These are phyloP conservation scores for Anoplophora glabripennis DNA, from an alignment of 1,140 invertebrate species.

Conservation along the genomic window DNA sequence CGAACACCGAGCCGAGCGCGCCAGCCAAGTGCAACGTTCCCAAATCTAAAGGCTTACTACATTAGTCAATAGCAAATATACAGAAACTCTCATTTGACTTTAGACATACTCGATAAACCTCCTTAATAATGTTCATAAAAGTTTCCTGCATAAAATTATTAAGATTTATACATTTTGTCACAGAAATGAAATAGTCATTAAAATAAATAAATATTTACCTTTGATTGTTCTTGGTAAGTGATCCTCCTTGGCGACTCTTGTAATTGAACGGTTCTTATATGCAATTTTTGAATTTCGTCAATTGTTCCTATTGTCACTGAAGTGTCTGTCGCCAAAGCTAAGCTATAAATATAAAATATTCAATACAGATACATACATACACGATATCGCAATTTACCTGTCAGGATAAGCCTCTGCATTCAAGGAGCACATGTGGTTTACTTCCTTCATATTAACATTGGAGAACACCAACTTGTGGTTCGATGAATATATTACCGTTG, in stretches of 20 bases:
- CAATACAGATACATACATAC: too few species aligned
- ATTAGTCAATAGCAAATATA: too few species aligned
- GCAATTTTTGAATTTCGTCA: slow-evolving; percentile 97
- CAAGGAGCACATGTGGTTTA: slow-evolving; percentile 97
- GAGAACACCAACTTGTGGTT: slow-evolving; percentile 99
- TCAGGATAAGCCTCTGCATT: slow-evolving; percentile 94
- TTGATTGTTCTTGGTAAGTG: slow-evolving; percentile 90
- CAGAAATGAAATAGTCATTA: slow-evolving; percentile 4
- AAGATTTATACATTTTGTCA: too few species aligned
- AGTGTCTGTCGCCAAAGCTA: slow-evolving; percentile 91
- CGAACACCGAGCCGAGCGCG: too few species aligned
- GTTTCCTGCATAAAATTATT: too few species aligned
- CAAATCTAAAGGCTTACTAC: too few species aligned
- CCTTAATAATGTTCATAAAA: too few species aligned
- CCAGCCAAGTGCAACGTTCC: too few species aligned
- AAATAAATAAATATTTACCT: slow-evolving; percentile 56
- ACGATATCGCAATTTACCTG: too few species aligned
- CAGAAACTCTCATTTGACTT: too few species aligned
- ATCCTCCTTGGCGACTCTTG: slow-evolving; percentile 92
- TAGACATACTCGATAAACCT: too few species aligned
- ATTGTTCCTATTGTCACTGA: slow-evolving; percentile 96
- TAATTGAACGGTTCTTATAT: slow-evolving; percentile 91
- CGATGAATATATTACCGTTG: slow-evolving; percentile 97
- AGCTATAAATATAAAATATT: slow-evolving; percentile 59
- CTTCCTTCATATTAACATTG: slow-evolving; percentile 97